Percentiles rank a stretch among this genome's conserved stretches.
Conservation (phyloP, 2,888 invertebrate genomes). For the Lordiphosa fenestrarum region DNA sequence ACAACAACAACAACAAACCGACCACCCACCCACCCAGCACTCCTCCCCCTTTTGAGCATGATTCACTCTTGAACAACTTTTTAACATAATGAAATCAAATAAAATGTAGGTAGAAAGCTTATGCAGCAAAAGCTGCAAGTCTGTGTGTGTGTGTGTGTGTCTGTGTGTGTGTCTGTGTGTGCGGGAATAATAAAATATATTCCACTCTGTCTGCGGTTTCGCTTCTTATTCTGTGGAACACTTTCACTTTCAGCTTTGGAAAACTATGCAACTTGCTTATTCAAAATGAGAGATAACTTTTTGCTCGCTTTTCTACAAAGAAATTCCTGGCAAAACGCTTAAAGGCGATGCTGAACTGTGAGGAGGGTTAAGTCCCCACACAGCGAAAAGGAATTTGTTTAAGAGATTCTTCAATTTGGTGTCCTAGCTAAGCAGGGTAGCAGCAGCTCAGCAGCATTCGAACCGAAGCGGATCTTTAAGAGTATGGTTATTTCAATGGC, state of each 20-base stretch:
- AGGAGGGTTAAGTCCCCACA: too few relatives aligned
- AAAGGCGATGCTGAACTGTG: too few relatives aligned
- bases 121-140: conserved; percentile 44
- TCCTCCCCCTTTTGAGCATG: conserved; percentile 30
- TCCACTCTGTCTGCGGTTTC: conserved; percentile 59
- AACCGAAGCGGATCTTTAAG: too few relatives aligned
- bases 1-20: too few relatives aligned
- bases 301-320: too few relatives aligned
- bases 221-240: conserved; percentile 43
- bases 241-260: conserved; percentile 48
- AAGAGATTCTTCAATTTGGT: too few relatives aligned
- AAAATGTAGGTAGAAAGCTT: conserved; percentile 71
- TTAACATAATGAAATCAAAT: conserved; percentile 78
- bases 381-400: too few relatives aligned
- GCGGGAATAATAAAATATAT: conserved; percentile 60
- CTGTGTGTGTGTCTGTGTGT: conserved; percentile 18
- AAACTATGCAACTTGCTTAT: too few relatives aligned
- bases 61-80: conserved; percentile 76
- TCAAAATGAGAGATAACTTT: too few relatives aligned
- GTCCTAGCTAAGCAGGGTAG: conserved; percentile 21
- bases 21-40: too few relatives aligned
- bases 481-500: too few relatives aligned
- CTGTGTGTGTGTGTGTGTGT: conserved; percentile 11
- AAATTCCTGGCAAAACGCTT: too few relatives aligned
- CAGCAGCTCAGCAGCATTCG: conserved; percentile 6